Conservation (phyloP, 2,797 vertebrate genomes). For the Peromyscus melanophrys region DNA sequence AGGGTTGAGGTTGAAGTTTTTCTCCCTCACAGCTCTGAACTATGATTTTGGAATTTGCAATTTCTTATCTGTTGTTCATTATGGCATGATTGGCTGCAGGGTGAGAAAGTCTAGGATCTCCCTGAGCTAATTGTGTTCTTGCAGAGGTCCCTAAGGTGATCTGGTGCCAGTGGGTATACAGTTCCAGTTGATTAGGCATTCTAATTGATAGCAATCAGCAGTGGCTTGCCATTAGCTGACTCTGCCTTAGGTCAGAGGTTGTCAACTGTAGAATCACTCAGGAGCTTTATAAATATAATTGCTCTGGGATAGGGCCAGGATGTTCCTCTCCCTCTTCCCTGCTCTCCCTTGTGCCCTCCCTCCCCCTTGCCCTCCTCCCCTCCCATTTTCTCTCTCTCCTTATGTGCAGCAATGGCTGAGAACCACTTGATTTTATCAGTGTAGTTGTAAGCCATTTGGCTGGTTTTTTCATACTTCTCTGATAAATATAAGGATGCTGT, state of each 20-base stretch:
- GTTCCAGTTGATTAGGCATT: neutral
- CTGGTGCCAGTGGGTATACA: neutral
- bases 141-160: slow-evolving; percentile 41
- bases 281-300: slow-evolving; percentile 11
- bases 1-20: slow-evolving; percentile 54
- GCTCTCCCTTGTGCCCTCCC: no score
- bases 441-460: neutral
- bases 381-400: neutral
- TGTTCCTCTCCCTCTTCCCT: neutral
- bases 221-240: neutral
- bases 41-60: slow-evolving; percentile 32
- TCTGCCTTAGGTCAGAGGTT: neutral
- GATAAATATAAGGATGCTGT: neutral
- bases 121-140: neutral
- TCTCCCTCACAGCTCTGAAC: neutral
- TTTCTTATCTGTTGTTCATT: slow-evolving; percentile 52
- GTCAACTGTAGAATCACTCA: neutral
- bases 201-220: neutral
- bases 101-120: slow-evolving; percentile 17
- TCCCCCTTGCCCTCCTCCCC: no score
- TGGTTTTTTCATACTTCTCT: neutral
- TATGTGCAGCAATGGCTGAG: neutral
- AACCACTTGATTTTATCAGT: neutral
- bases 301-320: neutral
- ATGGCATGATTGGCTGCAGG: neutral